A percentile compares a stretch with the other conserved stretches of the same genome.
Conservation (phyloP, 2,113 vertebrate genomes). For the Halichoeres trimaculatus region DNA sequence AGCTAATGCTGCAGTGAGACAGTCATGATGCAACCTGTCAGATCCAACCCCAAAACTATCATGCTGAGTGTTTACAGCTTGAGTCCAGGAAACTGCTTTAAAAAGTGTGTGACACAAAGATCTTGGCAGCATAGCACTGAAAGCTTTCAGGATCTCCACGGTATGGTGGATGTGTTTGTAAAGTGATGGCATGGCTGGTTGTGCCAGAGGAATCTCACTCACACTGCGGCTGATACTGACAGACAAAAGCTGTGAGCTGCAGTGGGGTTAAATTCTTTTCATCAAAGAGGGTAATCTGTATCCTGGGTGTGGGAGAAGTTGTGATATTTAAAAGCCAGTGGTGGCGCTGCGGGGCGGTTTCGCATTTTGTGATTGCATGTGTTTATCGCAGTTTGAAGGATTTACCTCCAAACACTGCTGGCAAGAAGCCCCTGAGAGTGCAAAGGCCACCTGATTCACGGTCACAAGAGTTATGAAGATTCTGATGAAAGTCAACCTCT, state of each 20-base stretch:
- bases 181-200: slow-evolving; percentile 20
- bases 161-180: slow-evolving; percentile 9
- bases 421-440: background rate
- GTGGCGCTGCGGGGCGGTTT: background rate
- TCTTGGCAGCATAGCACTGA: slow-evolving; percentile 45
- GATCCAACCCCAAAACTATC: slow-evolving; percentile 9
- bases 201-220: slow-evolving; percentile 42
- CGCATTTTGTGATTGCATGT: background rate
- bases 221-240: slow-evolving; percentile 7
- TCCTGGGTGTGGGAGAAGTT: background rate
- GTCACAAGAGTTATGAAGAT: slow-evolving; percentile 24
- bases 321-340: background rate
- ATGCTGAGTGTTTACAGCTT: slow-evolving; percentile 25
- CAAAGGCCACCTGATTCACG: slow-evolving; percentile 14
- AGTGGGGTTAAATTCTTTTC: background rate
- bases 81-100: slow-evolving; percentile 44
- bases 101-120: slow-evolving; percentile 44
- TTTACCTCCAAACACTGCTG: slow-evolving; percentile 9
- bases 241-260: background rate
- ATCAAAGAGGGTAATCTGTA: background rate
- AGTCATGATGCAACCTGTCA: slow-evolving; percentile 19
- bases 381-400: background rate
- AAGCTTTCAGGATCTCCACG: slow-evolving; percentile 47
- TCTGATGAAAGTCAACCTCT: slow-evolving; percentile 24
- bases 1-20: slow-evolving; percentile 41